Percentiles rank a stretch among this genome's conserved stretches.
Evolutionary conservation across 2,888 invertebrate species (phyloP).

Genomic region (Rutpela maculata): DNA sequence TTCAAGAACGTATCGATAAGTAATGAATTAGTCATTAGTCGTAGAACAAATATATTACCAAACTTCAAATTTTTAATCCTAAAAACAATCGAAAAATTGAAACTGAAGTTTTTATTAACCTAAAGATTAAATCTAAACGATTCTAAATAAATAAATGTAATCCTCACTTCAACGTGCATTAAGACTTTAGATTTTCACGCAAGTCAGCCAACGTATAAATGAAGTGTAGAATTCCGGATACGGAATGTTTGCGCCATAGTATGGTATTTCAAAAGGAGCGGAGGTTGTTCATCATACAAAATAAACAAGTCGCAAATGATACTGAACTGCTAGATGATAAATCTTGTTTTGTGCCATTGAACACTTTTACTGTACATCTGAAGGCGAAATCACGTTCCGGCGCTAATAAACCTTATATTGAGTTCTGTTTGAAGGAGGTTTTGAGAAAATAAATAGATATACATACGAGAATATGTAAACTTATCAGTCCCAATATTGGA

Average conservation of each 20-base stretch:
- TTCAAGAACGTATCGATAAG: too few relatives aligned
- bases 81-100: too few relatives aligned
- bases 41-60: too few relatives aligned
- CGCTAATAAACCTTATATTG: conserved; percentile 28
- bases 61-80: too few relatives aligned
- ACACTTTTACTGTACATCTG: conserved; percentile 25
- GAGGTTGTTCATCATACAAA: conserved; percentile 52
- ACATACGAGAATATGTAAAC: conserved; percentile 3
- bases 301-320: conserved; percentile 51
- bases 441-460: conserved; percentile 6
- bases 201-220: not conserved
- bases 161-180: not conserved
- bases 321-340: conserved; percentile 43
- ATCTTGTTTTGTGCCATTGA: conserved; percentile 46
- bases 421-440: conserved; percentile 4
- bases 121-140: not conserved
- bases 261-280: conserved; percentile 47
- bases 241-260: conserved; percentile 25
- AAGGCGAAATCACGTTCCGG: conserved; percentile 13
- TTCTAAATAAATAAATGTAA: not conserved
- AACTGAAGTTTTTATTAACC: too few relatives aligned
- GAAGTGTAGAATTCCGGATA: conserved; percentile 6
- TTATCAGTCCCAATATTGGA: not conserved
- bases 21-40: too few relatives aligned
- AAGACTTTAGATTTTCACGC: not conserved